A percentile compares a stretch with the other conserved stretches of the same genome.
Evolutionary conservation across 1,140 invertebrate species (phyloP).

Genomic region (Drosophila pseudoobscura): DNA sequence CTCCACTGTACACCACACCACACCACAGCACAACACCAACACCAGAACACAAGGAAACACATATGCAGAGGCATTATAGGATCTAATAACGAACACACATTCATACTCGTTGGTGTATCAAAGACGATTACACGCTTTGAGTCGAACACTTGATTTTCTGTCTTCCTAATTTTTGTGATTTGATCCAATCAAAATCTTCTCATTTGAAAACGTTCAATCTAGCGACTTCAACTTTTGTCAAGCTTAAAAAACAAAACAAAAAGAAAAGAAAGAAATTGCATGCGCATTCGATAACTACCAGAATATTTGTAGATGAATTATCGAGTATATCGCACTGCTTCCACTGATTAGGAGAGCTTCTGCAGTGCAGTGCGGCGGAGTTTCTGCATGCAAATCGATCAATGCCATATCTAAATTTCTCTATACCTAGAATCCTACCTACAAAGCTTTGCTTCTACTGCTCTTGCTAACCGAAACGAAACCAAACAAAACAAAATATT

Average conservation of each 20-base stretch:
- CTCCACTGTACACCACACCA: background rate
- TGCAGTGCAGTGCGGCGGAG: slow-evolving; percentile 26
- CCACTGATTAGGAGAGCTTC: slow-evolving; percentile 33
- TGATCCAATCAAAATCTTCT: slow-evolving; percentile 40
- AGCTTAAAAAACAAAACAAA: slow-evolving; percentile 33
- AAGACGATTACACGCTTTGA: too few relatives aligned
- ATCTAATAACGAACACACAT: slow-evolving; percentile 23
- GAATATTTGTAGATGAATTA: too few relatives aligned
- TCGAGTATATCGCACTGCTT: slow-evolving; percentile 15
- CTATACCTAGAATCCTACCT: slow-evolving; percentile 50
- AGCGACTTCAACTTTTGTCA: slow-evolving; percentile 72
- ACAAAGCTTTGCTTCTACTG: slow-evolving; percentile 52
- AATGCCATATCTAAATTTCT: slow-evolving; percentile 53
- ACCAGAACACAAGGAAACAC: background rate
- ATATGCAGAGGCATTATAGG: slow-evolving; percentile 12
- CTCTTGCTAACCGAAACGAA: slow-evolving; percentile 34
- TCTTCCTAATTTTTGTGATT: slow-evolving; percentile 60
- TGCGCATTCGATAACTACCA: slow-evolving; percentile 30
- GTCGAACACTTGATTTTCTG: slow-evolving; percentile 45
- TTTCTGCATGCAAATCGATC: slow-evolving; percentile 44
- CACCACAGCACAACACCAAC: background rate
- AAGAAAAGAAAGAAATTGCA: slow-evolving; percentile 8
- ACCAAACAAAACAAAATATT: slow-evolving; percentile 4
- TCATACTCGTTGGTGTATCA: slow-evolving; percentile 35
- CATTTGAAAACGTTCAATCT: slow-evolving; percentile 51